Percentiles rank a stretch among this genome's conserved stretches.
phyloP scores from a whole-genome alignment of 2,888 invertebrate genomes.

The Deilephila elpenor region DNA sequence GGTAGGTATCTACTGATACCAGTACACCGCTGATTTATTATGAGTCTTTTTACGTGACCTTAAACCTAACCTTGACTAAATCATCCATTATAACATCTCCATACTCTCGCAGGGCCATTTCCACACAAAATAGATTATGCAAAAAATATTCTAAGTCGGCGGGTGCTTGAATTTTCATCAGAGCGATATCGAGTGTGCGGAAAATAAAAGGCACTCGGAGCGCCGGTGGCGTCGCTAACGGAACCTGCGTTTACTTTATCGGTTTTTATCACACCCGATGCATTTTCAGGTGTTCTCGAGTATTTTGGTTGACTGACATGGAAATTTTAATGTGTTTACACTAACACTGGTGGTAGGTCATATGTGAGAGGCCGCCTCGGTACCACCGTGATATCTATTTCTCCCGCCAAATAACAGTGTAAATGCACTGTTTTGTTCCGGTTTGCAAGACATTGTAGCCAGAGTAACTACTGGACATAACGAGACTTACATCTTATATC shows the following conservation, averaged over 20 bases:
- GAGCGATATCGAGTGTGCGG: neutral
- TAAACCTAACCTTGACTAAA: neutral
- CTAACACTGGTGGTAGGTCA: too few relatives aligned
- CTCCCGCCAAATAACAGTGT: too few relatives aligned
- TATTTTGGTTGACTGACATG: neutral
- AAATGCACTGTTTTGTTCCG: too few relatives aligned
- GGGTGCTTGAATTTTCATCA: conserved; percentile 21
- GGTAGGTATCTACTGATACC: too few relatives aligned
- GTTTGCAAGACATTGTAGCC: too few relatives aligned
- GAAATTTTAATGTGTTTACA: neutral
- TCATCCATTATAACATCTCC: neutral
- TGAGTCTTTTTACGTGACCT: neutral
- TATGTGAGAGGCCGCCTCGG: too few relatives aligned
- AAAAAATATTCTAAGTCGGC: conserved; percentile 31
- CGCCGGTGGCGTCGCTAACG: neutral
- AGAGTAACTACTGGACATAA: too few relatives aligned
- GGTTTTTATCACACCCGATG: conserved; percentile 20
- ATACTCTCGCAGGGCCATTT: neutral
- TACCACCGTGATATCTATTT: too few relatives aligned
- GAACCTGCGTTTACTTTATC: conserved; percentile 17
- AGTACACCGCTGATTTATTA: too few relatives aligned
- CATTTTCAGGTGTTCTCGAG: conserved; percentile 21
- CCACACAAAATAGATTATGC: conserved; percentile 24
- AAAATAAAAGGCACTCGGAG: conserved; percentile 14
- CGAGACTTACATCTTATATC: too few relatives aligned